These are phyloP conservation scores for Echinops telfairi DNA, from an alignment of 2,113 vertebrate genomes.

Conservation along the genomic window DNA sequence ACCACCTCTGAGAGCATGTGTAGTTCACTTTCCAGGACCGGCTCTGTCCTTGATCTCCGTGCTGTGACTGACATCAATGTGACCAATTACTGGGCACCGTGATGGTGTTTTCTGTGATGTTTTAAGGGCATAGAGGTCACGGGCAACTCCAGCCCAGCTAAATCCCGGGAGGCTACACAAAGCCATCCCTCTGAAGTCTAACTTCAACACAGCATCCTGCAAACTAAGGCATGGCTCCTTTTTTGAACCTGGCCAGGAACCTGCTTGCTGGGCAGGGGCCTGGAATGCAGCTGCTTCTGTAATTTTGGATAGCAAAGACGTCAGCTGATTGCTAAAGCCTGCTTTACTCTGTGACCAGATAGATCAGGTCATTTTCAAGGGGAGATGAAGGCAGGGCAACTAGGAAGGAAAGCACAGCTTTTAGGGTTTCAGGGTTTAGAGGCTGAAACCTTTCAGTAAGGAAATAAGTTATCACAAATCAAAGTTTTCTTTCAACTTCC, in stretches of 20 bases:
- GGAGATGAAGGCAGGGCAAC: slow-evolving; percentile 71
- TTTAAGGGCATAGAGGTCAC: slow-evolving; percentile 77
- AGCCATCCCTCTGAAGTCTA: slow-evolving; percentile 80
- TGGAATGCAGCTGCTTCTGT: slow-evolving; percentile 72
- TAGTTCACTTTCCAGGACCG: slow-evolving; percentile 81
- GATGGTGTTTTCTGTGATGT: slow-evolving; percentile 84
- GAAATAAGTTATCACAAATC: neutral
- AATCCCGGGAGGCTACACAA: slow-evolving; percentile 82
- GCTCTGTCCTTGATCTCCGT: slow-evolving; percentile 80
- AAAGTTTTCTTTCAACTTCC: slow-evolving; percentile 18
- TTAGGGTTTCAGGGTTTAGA: neutral
- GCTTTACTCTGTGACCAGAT: slow-evolving; percentile 64
- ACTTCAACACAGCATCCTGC: slow-evolving; percentile 81
- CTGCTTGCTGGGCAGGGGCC: slow-evolving; percentile 62
- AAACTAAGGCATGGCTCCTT: slow-evolving; percentile 80
- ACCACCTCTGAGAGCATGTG: slow-evolving; percentile 81
- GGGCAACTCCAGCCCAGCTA: slow-evolving; percentile 72
- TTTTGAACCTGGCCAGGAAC: slow-evolving; percentile 80
- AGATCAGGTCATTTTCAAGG: slow-evolving; percentile 66
- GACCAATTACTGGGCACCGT: slow-evolving; percentile 82
- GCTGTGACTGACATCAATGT: slow-evolving; percentile 85
- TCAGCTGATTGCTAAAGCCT: slow-evolving; percentile 70
- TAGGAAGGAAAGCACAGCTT: slow-evolving; percentile 29
- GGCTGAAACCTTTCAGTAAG: neutral
- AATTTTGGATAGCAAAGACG: slow-evolving; percentile 79